Evolutionary conservation across 2,113 vertebrate genomes (phyloP).

Genomic region (Sitta europaea): DNA sequence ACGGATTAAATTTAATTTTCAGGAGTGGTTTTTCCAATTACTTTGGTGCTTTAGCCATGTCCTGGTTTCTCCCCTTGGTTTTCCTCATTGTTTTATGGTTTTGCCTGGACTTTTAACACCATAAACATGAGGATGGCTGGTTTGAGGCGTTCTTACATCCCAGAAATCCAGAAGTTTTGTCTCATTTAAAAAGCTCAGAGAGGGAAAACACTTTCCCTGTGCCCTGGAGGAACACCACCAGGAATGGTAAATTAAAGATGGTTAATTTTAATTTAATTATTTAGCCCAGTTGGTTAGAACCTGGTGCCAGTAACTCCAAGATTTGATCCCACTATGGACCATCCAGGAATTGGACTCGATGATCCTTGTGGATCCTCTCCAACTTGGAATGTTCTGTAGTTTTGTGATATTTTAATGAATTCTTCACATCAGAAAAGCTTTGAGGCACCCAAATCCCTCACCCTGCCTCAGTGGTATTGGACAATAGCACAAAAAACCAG

Average conservation of each 20-base stretch:
- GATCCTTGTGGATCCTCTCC: not conserved
- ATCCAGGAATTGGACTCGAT: fast-evolving
- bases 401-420: not conserved
- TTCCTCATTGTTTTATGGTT: not conserved
- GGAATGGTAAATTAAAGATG: not conserved
- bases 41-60: not conserved
- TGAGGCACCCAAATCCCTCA: not conserved
- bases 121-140: not conserved
- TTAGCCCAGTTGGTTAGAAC: not conserved
- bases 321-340: not conserved
- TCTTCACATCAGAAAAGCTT: not conserved
- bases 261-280: not conserved
- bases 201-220: not conserved
- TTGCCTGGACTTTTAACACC: not conserved
- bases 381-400: not conserved
- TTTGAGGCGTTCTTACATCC: not conserved
- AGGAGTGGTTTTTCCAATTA: fast-evolving
- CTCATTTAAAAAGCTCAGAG: not conserved
- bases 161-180: not conserved
- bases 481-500: fast-evolving
- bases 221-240: not conserved
- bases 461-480: not conserved
- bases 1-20: not conserved
- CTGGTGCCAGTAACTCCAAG: not conserved
- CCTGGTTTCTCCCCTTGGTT: not conserved